Evolutionary conservation across 1,140 invertebrate species (phyloP), one percentile per base, ranked within the genome.

Genomic region (Tribolium madens): DNA sequence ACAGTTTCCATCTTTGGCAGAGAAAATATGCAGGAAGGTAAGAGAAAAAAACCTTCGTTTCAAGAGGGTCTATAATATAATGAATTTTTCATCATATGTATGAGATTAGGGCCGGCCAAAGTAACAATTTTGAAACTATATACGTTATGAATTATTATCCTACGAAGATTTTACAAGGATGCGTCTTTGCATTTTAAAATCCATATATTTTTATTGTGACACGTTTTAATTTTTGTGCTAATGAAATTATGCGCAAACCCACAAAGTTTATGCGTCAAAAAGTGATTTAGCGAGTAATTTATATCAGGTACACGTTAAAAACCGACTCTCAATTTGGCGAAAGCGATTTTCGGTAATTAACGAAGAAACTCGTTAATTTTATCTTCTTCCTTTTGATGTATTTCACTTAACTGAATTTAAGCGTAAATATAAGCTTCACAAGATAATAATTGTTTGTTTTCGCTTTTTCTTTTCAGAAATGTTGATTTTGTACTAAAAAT

Each of bases 361-460:
- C 52, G 52, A 57, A 57, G 52, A 10, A 57, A 17, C 52, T 57
- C 52, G 52, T 57, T 57, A 57, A 57, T 57, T 57, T 26, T 26
- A 15, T 57, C 52, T 57, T 57, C 52, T 26, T 57, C 52, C 52
- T 57, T 57, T 57, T 57, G 52, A 57, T 57, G 52, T 57, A 57
- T 57, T 57, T 57, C 18, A 57, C 52, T 17, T 57, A 57, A 57
- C 52, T 12, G 17, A 57, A 26, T 57, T 57, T 57, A 57, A 12
- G 52, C 52, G 52, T 57, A 57, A 57, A 57, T 18, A 57, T 17
- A 57, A 57, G 21, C 21, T 57, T 57, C 52, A 21, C 52, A 57
- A 57, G 52, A 26, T 57, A 71, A 47, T 71, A 46, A 46, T 71
- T 71, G 31, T 71, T 71, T 71, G 33, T 71, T 71, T 71, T 71